Evolutionary conservation across 2,797 vertebrate genomes (phyloP).

Genomic region (Triplophysa yarkandensis): DNA sequence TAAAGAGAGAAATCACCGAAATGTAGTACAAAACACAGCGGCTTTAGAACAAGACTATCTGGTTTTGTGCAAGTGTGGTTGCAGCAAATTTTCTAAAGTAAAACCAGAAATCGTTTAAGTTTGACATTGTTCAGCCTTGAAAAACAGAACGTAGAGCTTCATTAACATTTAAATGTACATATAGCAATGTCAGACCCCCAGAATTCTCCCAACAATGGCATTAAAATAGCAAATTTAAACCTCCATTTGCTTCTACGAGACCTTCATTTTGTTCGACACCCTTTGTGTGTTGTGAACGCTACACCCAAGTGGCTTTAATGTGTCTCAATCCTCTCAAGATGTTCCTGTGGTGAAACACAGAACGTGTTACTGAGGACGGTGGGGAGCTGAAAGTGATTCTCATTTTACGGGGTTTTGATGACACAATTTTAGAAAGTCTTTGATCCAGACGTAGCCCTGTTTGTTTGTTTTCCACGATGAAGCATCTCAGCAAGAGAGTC

Average conservation of each 20-base stretch:
- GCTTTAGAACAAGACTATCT: background rate
- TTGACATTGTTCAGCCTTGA: background rate
- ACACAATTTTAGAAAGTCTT: conserved; percentile 76
- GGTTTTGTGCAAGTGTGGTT: background rate
- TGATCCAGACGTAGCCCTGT: conserved; percentile 69
- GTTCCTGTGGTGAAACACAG: conserved; percentile 20
- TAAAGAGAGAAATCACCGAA: conserved; percentile 12
- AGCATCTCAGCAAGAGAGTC: conserved; percentile 67
- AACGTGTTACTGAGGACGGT: background rate
- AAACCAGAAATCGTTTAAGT: no score
- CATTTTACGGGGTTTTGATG: conserved; percentile 69
- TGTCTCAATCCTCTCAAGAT: background rate
- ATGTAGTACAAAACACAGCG: background rate
- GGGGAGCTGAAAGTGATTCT: conserved; percentile 19
- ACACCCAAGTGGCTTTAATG: conserved; percentile 24
- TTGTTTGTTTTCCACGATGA: conserved; percentile 72
- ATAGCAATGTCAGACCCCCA: conserved; percentile 22
- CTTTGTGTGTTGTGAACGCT: conserved; percentile 4
- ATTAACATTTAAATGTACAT: conserved; percentile 23
- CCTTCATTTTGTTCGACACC: conserved; percentile 22
- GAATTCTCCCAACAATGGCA: conserved; percentile 6
- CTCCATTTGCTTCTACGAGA: background rate
- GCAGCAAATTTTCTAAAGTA: background rate
- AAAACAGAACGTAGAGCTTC: background rate
- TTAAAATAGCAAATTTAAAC: conserved; percentile 2